phyloP scores from a whole-genome alignment of 2,888 invertebrate species.

The Petrophora chlorosata region DNA sequence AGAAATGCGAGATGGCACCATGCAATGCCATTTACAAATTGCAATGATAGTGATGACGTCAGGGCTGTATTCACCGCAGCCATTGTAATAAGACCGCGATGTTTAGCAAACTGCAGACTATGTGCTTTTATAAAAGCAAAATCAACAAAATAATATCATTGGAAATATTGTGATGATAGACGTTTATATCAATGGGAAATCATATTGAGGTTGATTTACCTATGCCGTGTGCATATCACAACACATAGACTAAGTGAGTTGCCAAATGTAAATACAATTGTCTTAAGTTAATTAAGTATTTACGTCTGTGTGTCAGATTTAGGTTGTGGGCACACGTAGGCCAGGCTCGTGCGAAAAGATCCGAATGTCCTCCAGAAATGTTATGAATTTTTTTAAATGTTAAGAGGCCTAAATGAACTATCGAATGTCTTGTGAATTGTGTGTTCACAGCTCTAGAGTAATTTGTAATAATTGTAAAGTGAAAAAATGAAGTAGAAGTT shows the following conservation, averaged over 20 bases:
- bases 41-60: background rate
- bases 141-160: slow-evolving; percentile 54
- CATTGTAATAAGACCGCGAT: too few species aligned
- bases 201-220: slow-evolving; percentile 61
- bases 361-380: slow-evolving; percentile 7
- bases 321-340: slow-evolving; percentile 60
- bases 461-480: slow-evolving; percentile 37
- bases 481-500: slow-evolving; percentile 48
- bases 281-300: slow-evolving; percentile 45
- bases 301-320: slow-evolving; percentile 61
- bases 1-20: background rate
- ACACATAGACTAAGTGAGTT: slow-evolving; percentile 76
- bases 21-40: background rate
- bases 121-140: slow-evolving; percentile 24
- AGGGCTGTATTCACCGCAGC: too few species aligned
- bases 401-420: slow-evolving; percentile 41
- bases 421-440: slow-evolving; percentile 35
- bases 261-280: slow-evolving; percentile 77
- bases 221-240: slow-evolving; percentile 76
- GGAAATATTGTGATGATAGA: slow-evolving; percentile 71
- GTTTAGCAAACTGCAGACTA: slow-evolving; percentile 2
- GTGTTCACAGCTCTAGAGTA: slow-evolving; percentile 63
- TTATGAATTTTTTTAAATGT: slow-evolving; percentile 10
- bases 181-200: slow-evolving; percentile 70
- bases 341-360: background rate